Base-by-base conservation (phyloP, 2,888 invertebrate species). In the Drosophila yooni region DNA sequence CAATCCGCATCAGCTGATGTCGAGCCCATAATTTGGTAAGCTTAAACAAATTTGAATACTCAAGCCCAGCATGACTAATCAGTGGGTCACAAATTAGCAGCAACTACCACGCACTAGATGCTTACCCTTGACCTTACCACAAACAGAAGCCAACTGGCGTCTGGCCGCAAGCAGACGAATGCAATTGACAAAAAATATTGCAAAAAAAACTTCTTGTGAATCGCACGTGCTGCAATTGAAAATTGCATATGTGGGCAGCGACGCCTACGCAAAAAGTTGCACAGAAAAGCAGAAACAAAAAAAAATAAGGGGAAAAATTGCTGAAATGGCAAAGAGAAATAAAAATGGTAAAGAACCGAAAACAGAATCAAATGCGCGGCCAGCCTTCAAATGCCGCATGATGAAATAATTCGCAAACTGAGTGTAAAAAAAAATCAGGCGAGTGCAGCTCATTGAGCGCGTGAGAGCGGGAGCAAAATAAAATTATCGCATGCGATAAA, bases 401-500 rank as follows among this genome's bases (percentile, higher is more conserved):
- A 60, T 43, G 71, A 78, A 78, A 80, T 67, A 43, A 36, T 25
- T 38, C 25, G 48, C 29, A 48, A 46, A 34, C 1, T 61, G 67
- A 78, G 62, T 40, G 56, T 34, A 53, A 79, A 18, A 8, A 36
- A 15, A 3, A 59, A n/a, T 36, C 29, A 27, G 54, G 13, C 21
- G 60, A 67, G 53, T 80, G 79, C 60, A 48, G 40, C 57, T 31
- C 31, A 40, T 64, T 59, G 64, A 72, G 73, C 34, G 46, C 50
- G 36, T 40, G 66, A 34, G 40, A 46, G 33, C 27, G 18, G 18
- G 11, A 15, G 27, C 11, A 29, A 33, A 21, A 27, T n/a, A 7
- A 1, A 40, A 46, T 36, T 46, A 25, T 84, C 79, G 76, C 89
- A 88, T 83, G 85, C 87, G 85, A 85, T 78, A 89, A 83, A 73